Base-by-base conservation (phyloP, 2,113 vertebrate species). In the Cephalopholis sonnerati region DNA sequence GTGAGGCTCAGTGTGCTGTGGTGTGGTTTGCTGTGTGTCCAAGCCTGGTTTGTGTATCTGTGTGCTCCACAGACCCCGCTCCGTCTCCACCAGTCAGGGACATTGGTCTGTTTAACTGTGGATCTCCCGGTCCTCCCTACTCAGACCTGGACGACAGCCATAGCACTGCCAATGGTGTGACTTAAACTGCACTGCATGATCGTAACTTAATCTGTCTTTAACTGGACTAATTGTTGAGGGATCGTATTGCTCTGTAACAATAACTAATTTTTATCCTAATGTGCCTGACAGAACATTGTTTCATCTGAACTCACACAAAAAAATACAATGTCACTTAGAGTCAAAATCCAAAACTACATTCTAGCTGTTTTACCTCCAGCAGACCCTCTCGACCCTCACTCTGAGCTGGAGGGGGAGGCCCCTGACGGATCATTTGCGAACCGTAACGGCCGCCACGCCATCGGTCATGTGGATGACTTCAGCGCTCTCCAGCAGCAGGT, bases 71-170 rank as follows among this genome's bases (percentile, higher is more conserved):
- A 97, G 97, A 97, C 89, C 94, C 96, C 1, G 96, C 94, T 81
- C 96, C 95, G 2, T 99, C 97, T 89, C 97, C 97, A 85, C 97
- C 97, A 0, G 97, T 98, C 87, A 95, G 97, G 74, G 97, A 99
- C 57, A 94, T 97, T 68, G 97, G 96, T 85, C 94, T 96, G 68
- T 96, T 94, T 90, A 95, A 95, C 83, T 90, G 94, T 68, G 93
- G 93, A 64, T 95, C 95, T 29, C 20, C 81, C 32, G 93, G 82
- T 88, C 84, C 87, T 36, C 83, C 85, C 44, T 71, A 91, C 89
- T 93, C 89, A 29, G 88, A 84, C n/a, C 0, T 85, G 81, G 95
- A 96, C 13, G 95, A 96, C 83, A 92, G 87, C 91, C 93, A 93
- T 74, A 90, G 93, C 85, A 92, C 92, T 73, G 86, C 93, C 81